Base-by-base conservation (phyloP, 2,888 invertebrate genomes). In the Zygothrica quintamaculata region DNA sequence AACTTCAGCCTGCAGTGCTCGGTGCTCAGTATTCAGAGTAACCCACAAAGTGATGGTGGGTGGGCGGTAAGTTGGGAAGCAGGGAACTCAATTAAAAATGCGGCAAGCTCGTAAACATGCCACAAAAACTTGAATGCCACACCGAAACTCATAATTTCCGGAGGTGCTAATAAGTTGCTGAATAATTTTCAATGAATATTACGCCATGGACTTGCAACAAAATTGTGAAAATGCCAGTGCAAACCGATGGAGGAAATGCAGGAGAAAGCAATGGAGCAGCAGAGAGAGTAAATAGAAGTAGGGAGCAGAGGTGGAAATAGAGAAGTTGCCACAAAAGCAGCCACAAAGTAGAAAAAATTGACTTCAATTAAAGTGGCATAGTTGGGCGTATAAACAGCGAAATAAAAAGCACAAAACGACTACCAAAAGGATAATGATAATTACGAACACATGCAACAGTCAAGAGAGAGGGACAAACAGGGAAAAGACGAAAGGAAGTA, bases 101-200 rank as follows among this genome's bases (percentile, higher is more conserved):
- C 47, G 42, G 48, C 57, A 11, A 44, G 52, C 44, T 65, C 65
- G 76, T 72, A 78, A 76, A 78, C 69, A 80, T 76, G 69, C 60
- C 72, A 74, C 65, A 77, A 68, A 70, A 70, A 67, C 52, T 57
- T 59, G 69, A 62, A 68, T 71, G 59, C 64, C 62, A 70, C 72
- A 70, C 65, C 65, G 64, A 70, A 76, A 77, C 74, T 82, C 85
- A 84, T 82, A 82, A 82, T 82, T 82, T 85, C 80, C 85, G 77
- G 82, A 85, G 81, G 81, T 82, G 81, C 80, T 82, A 82, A 82
- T 85, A 82, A 82, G 85, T 82, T 85, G 79, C 84, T 78, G 74
- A 75, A 85, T 80, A 71, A 85, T 82, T 82, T 77, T 70, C 75
- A 82, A 80, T 78, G 77, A 74, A 70, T 82, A 71, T 65, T 59